Evolutionary conservation across 2,888 invertebrate genomes (phyloP).

Genomic region (Hybos culiciformis): DNA sequence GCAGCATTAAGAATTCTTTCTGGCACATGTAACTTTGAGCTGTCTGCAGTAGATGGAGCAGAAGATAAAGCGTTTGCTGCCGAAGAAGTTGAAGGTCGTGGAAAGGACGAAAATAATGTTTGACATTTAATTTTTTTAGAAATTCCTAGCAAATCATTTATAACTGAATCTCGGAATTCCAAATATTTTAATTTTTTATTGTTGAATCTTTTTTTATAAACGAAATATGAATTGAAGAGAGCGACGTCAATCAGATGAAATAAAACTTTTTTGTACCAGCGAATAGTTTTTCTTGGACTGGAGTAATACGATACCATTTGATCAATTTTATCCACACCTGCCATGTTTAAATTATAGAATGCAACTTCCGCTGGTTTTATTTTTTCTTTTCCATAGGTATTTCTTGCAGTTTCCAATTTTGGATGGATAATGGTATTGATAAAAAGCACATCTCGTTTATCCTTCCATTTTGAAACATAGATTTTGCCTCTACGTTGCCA

Average conservation of each 20-base stretch:
- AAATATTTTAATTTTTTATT: too few species aligned
- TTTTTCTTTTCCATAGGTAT: conserved; percentile 3
- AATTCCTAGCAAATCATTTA: too few species aligned
- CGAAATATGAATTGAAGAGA: conserved; percentile 3
- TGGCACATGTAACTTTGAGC: too few species aligned
- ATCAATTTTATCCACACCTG: conserved; percentile 8
- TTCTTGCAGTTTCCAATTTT: neutral
- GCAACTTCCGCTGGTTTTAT: conserved; percentile 7
- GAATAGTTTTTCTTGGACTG: conserved; percentile 12
- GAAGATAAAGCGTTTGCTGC: too few species aligned
- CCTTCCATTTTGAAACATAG: conserved; percentile 16
- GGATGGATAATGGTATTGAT: conserved; percentile 5
- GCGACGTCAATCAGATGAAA: conserved; percentile 13
- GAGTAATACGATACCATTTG: conserved; percentile 12
- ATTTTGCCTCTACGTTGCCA: conserved; percentile 12
- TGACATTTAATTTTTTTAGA: too few species aligned
- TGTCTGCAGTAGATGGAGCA: too few species aligned
- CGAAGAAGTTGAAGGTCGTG: too few species aligned
- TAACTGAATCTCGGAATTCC: too few species aligned
- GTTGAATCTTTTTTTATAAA: too few species aligned
- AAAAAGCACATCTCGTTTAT: conserved; percentile 7
- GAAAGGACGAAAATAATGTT: too few species aligned
- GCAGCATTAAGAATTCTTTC: too few species aligned
- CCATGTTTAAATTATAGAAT: conserved; percentile 9
- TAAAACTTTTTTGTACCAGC: conserved; percentile 13